Conservation (phyloP, 2,113 vertebrate genomes). For the Electrona antarctica region DNA sequence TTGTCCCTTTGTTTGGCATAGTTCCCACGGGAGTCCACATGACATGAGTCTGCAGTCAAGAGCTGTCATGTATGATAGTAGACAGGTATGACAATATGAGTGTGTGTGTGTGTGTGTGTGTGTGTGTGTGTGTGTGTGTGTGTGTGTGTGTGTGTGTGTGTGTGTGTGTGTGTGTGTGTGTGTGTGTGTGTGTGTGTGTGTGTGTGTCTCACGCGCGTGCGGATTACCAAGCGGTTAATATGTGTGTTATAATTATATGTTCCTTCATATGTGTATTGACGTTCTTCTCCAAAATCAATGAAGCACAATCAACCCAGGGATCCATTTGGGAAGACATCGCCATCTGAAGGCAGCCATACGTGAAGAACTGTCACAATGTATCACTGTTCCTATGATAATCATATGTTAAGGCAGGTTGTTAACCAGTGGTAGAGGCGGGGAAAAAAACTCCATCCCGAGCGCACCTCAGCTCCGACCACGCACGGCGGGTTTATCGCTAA, state of each 20-base stretch:
- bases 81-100: constrained; percentile 6
- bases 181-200: neutral
- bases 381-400: constrained; percentile 16
- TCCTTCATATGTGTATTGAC: neutral
- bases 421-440: too few species aligned
- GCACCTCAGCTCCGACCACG: too few species aligned
- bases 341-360: neutral
- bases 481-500: too few species aligned
- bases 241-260: neutral
- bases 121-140: too few species aligned
- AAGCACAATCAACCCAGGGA: neutral
- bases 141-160: too few species aligned
- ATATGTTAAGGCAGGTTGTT: constrained; percentile 6
- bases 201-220: constrained; percentile 13
- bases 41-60: neutral
- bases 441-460: too few species aligned
- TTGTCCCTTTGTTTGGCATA: constrained; percentile 39
- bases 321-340: neutral
- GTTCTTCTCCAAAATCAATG: constrained; percentile 1
- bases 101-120: constrained; percentile 6
- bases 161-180: too few species aligned
- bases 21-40: constrained; percentile 15
- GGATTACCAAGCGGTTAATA: neutral
- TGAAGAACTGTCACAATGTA: neutral
- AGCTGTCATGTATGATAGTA: constrained; percentile 6